Evolutionary conservation across 2,797 vertebrate genomes (phyloP).

Genomic region (Myripristis murdjan): DNA sequence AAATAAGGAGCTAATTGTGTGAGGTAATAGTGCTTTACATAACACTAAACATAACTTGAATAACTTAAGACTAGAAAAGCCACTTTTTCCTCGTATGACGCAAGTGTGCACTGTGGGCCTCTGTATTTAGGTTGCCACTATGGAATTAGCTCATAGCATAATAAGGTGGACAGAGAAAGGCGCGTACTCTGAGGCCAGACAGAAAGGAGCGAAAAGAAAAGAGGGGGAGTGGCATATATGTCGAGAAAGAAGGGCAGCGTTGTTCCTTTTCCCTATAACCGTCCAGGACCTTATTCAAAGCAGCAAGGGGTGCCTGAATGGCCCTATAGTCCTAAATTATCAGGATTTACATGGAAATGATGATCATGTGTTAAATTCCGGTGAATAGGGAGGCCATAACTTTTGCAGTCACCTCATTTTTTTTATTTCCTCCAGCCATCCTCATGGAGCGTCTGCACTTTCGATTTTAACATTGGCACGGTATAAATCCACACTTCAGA

Average conservation of each 20-base stretch:
- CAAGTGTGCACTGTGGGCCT: conserved; percentile 41
- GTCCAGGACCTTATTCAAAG: conserved; percentile 65
- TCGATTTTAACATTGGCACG: conserved; percentile 52
- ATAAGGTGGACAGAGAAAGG: conserved; percentile 61
- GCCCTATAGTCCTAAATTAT: conserved; percentile 76
- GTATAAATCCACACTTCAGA: conserved; percentile 73
- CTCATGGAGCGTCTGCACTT: conserved; percentile 47
- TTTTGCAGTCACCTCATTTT: conserved; percentile 42
- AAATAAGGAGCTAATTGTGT: conserved; percentile 33
- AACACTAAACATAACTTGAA: conserved; percentile 29
- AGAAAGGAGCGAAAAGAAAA: conserved; percentile 50
- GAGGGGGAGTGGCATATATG: conserved; percentile 45
- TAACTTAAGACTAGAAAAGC: conserved; percentile 5
- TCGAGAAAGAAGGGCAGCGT: conserved; percentile 59
- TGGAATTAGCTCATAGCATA: conserved; percentile 64
- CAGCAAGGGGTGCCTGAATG: conserved; percentile 58
- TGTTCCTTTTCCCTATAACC: conserved; percentile 67
- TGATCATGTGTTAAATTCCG: conserved; percentile 76
- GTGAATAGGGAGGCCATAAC: conserved; percentile 74
- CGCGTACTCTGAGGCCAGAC: conserved; percentile 34
- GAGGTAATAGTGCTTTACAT: conserved; percentile 34
- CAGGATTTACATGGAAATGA: conserved; percentile 84
- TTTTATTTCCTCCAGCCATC: conserved; percentile 66
- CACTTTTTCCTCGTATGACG: conserved; percentile 25
- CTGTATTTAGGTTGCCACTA: conserved; percentile 29